phyloP scores from a whole-genome alignment of 2,113 vertebrate species.

The Psilopogon haemacephalus region DNA sequence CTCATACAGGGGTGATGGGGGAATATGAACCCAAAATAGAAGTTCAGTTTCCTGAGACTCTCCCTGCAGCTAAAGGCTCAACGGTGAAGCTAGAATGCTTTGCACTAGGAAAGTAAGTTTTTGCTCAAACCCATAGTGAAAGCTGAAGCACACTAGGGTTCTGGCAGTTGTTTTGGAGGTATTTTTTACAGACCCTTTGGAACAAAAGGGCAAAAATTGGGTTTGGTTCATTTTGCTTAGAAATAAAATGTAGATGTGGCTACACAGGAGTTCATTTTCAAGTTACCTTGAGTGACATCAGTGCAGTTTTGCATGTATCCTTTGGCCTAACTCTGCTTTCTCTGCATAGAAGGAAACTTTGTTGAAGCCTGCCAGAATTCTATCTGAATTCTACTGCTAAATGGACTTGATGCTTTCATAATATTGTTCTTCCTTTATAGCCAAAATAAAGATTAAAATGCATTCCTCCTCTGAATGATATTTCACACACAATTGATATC shows the following conservation, averaged over 20 bases:
- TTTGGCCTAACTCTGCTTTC: neutral
- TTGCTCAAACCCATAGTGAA: neutral
- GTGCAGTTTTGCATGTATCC: neutral
- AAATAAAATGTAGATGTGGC: neutral
- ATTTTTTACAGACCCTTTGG: neutral
- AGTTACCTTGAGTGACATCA: neutral
- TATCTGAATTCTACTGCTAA: neutral
- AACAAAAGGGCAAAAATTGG: neutral
- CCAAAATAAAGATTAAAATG: slow-evolving; percentile 13
- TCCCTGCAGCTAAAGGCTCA: slow-evolving; percentile 91
- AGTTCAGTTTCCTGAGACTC: slow-evolving; percentile 91
- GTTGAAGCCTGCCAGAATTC: neutral
- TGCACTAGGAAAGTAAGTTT: slow-evolving; percentile 95
- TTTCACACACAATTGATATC: neutral
- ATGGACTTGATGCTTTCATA: neutral
- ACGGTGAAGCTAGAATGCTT: slow-evolving; percentile 93
- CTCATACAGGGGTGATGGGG: slow-evolving; percentile 88
- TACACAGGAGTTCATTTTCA: neutral
- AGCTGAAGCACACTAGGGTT: accelerated
- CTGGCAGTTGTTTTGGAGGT: neutral
- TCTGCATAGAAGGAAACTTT: neutral
- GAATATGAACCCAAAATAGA: slow-evolving; percentile 99
- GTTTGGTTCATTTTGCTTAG: neutral
- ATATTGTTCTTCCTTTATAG: neutral
- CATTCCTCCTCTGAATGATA: neutral